Conservation (phyloP, 2,113 vertebrate genomes). For the Donacobius atricapilla region DNA sequence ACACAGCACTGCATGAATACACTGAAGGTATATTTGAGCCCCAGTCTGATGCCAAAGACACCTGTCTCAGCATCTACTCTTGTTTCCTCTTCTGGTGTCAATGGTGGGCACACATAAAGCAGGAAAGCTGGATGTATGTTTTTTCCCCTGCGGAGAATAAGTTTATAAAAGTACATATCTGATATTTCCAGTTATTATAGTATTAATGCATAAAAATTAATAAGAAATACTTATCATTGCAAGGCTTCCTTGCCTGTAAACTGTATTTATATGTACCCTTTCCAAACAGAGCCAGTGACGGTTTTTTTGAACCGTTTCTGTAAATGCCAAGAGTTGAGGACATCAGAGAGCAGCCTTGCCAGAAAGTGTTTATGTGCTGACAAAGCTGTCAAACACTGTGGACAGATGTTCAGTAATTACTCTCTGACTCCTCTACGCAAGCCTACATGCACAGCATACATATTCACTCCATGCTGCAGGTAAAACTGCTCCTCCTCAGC, state of each 20-base stretch:
- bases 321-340: background rate
- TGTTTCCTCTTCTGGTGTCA: background rate
- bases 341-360: background rate
- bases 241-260: background rate
- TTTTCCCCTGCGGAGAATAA: background rate
- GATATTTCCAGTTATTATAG: background rate
- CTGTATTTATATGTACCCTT: background rate
- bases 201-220: background rate
- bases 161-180: background rate
- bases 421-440: background rate
- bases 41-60: background rate
- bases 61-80: background rate
- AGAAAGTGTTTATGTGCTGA: background rate
- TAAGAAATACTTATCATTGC: background rate
- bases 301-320: background rate
- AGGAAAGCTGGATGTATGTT: background rate
- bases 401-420: conserved; percentile 24
- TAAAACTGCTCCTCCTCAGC: background rate
- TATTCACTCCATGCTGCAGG: background rate
- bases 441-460: background rate
- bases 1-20: background rate
- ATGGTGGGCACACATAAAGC: background rate
- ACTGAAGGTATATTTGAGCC: background rate
- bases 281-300: background rate
- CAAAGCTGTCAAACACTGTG: background rate